Conservation (phyloP, 2,797 vertebrate genomes). For the Platalea minor region DNA sequence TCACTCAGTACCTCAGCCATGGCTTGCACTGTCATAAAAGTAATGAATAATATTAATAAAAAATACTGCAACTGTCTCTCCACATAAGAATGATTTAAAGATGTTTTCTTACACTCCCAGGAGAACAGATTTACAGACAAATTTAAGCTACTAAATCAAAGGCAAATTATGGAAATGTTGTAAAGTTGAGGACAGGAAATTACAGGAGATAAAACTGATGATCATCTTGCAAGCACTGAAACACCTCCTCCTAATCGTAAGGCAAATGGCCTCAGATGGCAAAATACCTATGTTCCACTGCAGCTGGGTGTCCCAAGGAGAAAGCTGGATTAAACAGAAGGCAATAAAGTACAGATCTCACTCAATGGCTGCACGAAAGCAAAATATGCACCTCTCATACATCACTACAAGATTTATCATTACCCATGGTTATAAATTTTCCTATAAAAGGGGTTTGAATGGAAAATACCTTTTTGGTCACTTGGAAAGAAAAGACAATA, state of each 20-base stretch:
- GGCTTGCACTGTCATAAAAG: not conserved
- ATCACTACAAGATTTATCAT: not conserved
- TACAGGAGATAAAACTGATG: not conserved
- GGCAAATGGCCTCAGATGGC: not conserved
- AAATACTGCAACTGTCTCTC: not conserved
- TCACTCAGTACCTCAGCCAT: not conserved
- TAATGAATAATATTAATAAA: slow-evolving; percentile 2
- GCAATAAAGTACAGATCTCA: not conserved
- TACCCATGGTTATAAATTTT: not conserved
- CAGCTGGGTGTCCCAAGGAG: not conserved
- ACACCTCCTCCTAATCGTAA: not conserved
- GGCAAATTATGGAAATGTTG: not conserved
- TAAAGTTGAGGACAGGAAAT: slow-evolving; percentile 21
- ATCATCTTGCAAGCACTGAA: not conserved
- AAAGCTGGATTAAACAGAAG: not conserved
- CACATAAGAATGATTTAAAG: not conserved
- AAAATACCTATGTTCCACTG: not conserved
- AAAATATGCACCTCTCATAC: not conserved
- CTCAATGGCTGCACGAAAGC: not conserved
- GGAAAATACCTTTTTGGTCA: not conserved
- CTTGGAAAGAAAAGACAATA: not conserved
- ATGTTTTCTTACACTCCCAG: not conserved
- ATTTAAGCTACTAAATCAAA: slow-evolving; percentile 10
- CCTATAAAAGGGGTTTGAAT: not conserved
- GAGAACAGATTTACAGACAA: not conserved